These are phyloP conservation scores for Papilio polyxenes DNA, from an alignment of 1,140 invertebrate species.

Conservation along the genomic window DNA sequence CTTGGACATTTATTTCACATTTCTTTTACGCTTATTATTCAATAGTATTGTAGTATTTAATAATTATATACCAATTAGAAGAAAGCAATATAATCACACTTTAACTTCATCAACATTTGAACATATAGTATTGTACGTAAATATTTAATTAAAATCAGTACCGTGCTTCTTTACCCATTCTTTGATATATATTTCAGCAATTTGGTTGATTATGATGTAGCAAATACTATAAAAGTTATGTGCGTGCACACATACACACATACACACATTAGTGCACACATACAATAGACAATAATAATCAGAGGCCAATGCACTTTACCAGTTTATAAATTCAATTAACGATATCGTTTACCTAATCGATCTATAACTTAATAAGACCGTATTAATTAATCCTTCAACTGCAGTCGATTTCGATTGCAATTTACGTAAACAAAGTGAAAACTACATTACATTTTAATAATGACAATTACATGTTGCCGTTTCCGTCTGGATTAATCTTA, in stretches of 20 bases:
- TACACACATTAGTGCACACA: neutral
- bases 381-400: conserved; percentile 50
- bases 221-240: too few relatives aligned
- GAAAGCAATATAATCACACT: conserved; percentile 43
- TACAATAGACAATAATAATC: neutral
- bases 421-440: neutral
- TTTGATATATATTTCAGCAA: too few relatives aligned
- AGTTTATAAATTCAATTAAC: neutral
- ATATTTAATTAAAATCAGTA: too few relatives aligned
- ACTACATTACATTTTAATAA: neutral
- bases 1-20: conserved; percentile 65
- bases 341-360: neutral
- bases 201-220: too few relatives aligned
- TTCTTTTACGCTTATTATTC: conserved; percentile 48
- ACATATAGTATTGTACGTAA: too few relatives aligned
- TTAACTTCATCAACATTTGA: neutral
- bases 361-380: conserved; percentile 28
- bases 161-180: too few relatives aligned
- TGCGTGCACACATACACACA: neutral
- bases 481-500: too few relatives aligned
- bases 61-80: conserved; percentile 45
- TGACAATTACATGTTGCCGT: too few relatives aligned
- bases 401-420: conserved; percentile 34
- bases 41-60: too few relatives aligned
- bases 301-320: conserved; percentile 2